Conservation (phyloP, 2,113 vertebrate species). For the Grantiella picta region DNA sequence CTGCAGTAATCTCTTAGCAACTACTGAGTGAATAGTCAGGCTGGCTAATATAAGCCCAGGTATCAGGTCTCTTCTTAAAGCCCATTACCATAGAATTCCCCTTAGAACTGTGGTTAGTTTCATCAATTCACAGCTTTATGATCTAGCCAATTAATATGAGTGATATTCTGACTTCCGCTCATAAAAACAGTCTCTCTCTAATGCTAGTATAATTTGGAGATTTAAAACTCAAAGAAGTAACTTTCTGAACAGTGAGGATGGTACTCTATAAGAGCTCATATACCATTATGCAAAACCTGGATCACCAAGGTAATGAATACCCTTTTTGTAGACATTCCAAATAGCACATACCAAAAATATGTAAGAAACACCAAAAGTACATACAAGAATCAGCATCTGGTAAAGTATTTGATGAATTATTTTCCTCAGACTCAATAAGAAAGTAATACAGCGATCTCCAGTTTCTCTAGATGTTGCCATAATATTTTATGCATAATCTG, state of each 20-base stretch:
- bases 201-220: constrained; percentile 39
- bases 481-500: neutral
- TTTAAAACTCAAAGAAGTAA: constrained; percentile 32
- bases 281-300: neutral
- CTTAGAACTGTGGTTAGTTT: constrained; percentile 37
- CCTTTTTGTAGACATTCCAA: neutral
- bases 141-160: constrained; percentile 51
- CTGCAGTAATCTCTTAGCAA: neutral
- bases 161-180: constrained; percentile 30
- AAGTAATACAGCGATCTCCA: neutral
- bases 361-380: neutral
- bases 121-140: constrained; percentile 53
- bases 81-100: constrained; percentile 10
- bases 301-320: neutral
- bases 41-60: constrained; percentile 25
- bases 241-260: constrained; percentile 13
- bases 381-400: neutral
- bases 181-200: constrained; percentile 51
- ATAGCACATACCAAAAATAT: neutral
- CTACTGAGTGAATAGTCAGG: neutral
- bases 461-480: neutral
- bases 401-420: neutral
- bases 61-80: constrained; percentile 53
- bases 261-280: neutral
- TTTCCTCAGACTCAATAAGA: neutral